Base-by-base conservation (phyloP, 2,888 invertebrate species). In the Nudaria mundana region DNA sequence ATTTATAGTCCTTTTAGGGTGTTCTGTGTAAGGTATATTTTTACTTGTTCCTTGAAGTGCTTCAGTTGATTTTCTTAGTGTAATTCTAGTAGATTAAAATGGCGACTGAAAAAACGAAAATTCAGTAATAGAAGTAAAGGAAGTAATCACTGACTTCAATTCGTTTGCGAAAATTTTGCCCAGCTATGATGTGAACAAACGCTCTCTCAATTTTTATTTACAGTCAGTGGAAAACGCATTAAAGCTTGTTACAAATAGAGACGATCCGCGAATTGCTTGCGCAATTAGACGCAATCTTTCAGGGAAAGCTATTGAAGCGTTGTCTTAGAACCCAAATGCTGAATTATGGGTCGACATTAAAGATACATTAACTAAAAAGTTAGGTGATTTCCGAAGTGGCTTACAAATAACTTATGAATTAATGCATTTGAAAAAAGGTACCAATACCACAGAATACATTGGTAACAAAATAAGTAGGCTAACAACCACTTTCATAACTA, bases 121-220 rank as follows among this genome's bases (percentile, higher is more conserved):
- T 22, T 13, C 13, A 3, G 3, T 31, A 5, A 20, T 5, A 3
- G 31, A 31, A n/a, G 5, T 5, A 8, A 31, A 31, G n/a, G n/a
- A 13, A 22, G n/a, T 22, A 18, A 8, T 3, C 12, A 25, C 25
- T 7, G 13, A 25, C 7, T 14, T 28, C 8, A 4, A 3, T 4
- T 8, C 26, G 12, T 22, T 22, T 13, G 11, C 22, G n/a, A 13
- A 22, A 22, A 1, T 23, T 3, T 14, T 63, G 28, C 58, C 61
- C 6, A 24, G n/a, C 0, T 64, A 57, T 7, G 61, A 64, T 10
- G 64, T 58, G 1, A 61, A 61, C 29, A 53, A 15, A 20, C 47
- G 40, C 43, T 56, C 56, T 0, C n/a, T 60, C 23, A 45, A 40
- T 24, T 58, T 53, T 24, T 60, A 54, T 26, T 44, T 55, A 3